Percentiles rank a stretch among this genome's conserved stretches.
Conservation (phyloP, 2,797 vertebrate species). For the Pangasius krempfi region DNA sequence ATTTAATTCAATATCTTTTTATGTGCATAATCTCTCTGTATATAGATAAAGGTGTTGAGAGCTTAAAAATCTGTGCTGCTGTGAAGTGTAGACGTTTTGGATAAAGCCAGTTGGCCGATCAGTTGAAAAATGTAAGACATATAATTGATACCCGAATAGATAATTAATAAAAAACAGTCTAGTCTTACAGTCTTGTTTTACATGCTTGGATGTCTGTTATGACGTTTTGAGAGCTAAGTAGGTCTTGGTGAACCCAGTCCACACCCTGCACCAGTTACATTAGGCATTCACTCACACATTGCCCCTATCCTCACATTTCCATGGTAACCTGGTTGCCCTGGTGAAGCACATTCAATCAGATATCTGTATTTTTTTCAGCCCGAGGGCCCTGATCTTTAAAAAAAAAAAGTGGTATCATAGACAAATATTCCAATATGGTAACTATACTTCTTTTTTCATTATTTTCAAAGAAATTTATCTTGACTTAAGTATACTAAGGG, state of each 20-base stretch:
- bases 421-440: not conserved
- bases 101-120: not conserved
- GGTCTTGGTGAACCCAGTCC: not conserved
- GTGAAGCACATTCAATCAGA: constrained; percentile 57
- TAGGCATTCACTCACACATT: constrained; percentile 34
- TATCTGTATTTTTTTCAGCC: constrained; percentile 20
- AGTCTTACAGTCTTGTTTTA: not conserved
- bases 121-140: no score
- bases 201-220: constrained; percentile 6
- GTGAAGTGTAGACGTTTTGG: not conserved
- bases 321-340: constrained; percentile 64
- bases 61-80: not conserved
- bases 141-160: not conserved
- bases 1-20: not conserved
- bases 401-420: not conserved
- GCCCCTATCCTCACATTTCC: constrained; percentile 60
- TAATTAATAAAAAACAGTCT: not conserved
- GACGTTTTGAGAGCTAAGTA: not conserved
- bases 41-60: not conserved
- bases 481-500: not conserved
- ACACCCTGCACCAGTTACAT: not conserved
- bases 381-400: constrained; percentile 28
- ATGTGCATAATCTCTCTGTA: not conserved
- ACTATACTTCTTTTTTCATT: not conserved
- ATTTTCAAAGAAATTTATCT: not conserved